Base-by-base conservation (phyloP, 2,888 invertebrate species). In the Stenodera caucasica region DNA sequence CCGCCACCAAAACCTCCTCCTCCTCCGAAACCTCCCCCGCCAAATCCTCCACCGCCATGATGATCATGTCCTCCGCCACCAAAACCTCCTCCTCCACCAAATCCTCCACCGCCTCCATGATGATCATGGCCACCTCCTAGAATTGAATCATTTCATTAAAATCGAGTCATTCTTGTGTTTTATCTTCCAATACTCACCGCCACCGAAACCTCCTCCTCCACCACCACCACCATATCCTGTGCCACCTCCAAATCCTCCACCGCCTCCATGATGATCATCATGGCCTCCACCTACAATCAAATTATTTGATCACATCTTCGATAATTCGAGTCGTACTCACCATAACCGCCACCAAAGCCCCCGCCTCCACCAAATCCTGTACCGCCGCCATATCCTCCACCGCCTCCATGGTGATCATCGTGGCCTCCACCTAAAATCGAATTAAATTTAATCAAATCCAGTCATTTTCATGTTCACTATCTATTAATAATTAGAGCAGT, bases 311-410 rank as follows among this genome's bases (percentile, higher is more conserved):
- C 49, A n/a, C 1, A n/a, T 35, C 33, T 53, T 12, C n/a, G n/a
- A n/a, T n/a, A n/a, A n/a, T n/a, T n/a, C n/a, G n/a, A n/a, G n/a
- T n/a, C n/a, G n/a, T n/a, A n/a, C n/a, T n/a, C n/a, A n/a, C n/a
- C n/a, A n/a, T n/a, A n/a, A n/a, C n/a, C 26, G 0, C 64, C 64
- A 45, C 63, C 66, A 51, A 51, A 32, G 49, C 66, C 66, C 5
- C 66, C 66, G n/a, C 66, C 66, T 7, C 54, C 57, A 21, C 65
- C 65, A n/a, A n/a, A n/a, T n/a, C n/a, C n/a, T 33, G n/a, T n/a
- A n/a, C 65, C 61, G 12, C 65, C 65, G 35, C 61, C 58, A 26
- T 58, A 37, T 30, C 61, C 57, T 15, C 40, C 32, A 32, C 55
- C 8, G n/a, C n/a, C n/a, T n/a, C n/a, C n/a, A n/a, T n/a, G n/a